Evolutionary conservation across 2,797 vertebrate species (phyloP).

Genomic region (Paguma larvata): DNA sequence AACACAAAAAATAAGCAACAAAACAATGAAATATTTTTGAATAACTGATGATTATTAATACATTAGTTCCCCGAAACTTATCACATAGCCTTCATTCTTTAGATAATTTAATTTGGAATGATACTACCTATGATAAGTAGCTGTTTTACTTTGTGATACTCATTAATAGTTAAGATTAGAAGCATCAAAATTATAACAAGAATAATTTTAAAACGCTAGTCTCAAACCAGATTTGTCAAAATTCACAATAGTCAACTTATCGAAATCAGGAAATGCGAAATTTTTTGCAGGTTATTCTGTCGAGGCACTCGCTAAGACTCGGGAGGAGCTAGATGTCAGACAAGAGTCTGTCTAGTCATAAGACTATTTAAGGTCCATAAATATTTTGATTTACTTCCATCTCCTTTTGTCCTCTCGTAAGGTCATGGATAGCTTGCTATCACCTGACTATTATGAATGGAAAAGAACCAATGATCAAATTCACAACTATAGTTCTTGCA

Average conservation of each 20-base stretch:
- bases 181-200: slow-evolving; percentile 45
- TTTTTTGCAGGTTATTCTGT: background rate
- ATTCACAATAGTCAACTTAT: background rate
- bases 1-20: slow-evolving; percentile 24
- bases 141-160: background rate
- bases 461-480: background rate
- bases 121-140: background rate
- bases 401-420: background rate
- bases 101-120: slow-evolving; percentile 54
- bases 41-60: background rate
- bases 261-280: slow-evolving; percentile 1
- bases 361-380: background rate
- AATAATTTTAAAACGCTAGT: slow-evolving; percentile 46
- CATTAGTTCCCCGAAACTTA: background rate
- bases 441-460: background rate
- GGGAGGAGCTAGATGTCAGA: background rate
- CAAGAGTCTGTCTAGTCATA: background rate
- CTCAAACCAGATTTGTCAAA: slow-evolving; percentile 57
- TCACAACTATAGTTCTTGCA: background rate
- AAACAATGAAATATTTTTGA: background rate
- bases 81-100: slow-evolving; percentile 39
- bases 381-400: background rate
- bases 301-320: background rate
- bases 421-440: background rate
- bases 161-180: slow-evolving; percentile 12